phyloP scores from a whole-genome alignment of 2,797 vertebrate genomes.

The Myotis myotis region DNA sequence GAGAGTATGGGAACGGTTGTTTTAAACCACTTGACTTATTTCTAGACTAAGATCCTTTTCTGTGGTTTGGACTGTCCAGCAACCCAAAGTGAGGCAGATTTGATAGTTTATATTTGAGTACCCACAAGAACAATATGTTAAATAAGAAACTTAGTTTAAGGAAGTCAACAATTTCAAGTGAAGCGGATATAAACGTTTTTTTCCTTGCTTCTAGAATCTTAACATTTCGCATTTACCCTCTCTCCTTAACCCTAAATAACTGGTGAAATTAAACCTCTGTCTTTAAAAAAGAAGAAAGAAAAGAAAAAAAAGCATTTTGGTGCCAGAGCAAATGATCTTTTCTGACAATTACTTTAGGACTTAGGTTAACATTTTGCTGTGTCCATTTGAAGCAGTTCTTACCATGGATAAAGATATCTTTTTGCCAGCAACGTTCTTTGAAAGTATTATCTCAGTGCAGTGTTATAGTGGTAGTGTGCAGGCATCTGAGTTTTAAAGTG shows the following conservation, averaged over 20 bases:
- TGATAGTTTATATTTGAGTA: slow-evolving; percentile 28
- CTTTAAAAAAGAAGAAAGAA: background rate
- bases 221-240: slow-evolving; percentile 34
- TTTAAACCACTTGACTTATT: slow-evolving; percentile 44
- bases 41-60: slow-evolving; percentile 35
- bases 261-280: background rate
- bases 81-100: slow-evolving; percentile 14
- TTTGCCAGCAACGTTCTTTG: slow-evolving; percentile 48
- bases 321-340: slow-evolving; percentile 26
- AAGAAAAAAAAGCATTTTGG: background rate
- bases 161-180: slow-evolving; percentile 12
- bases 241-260: slow-evolving; percentile 22
- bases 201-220: background rate
- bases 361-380: slow-evolving; percentile 7
- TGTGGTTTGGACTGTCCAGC: background rate
- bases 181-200: background rate
- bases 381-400: slow-evolving; percentile 35
- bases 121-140: background rate
- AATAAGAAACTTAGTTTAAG: slow-evolving; percentile 1
- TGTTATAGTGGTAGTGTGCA: slow-evolving; percentile 29
- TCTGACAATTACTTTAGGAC: slow-evolving; percentile 10
- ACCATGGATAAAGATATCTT: slow-evolving; percentile 39
- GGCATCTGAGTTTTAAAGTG: slow-evolving; percentile 61
- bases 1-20: background rate
- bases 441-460: slow-evolving; percentile 28